Conservation (phyloP, 2,113 vertebrate genomes). For the Argyrosomus japonicus region DNA sequence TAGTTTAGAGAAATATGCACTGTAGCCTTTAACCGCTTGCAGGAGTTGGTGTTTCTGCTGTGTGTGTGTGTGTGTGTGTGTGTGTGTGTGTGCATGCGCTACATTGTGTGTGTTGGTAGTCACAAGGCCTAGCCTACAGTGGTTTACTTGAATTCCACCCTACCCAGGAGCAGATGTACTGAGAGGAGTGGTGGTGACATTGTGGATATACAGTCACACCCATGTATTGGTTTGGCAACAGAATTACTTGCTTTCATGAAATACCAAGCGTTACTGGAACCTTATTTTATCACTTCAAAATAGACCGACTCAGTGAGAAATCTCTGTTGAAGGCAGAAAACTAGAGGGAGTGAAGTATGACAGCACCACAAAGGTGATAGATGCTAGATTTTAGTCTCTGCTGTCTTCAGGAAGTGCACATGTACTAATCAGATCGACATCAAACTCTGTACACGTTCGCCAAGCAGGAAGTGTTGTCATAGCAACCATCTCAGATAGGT, state of each 20-base stretch:
- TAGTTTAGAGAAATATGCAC: slow-evolving; percentile 10
- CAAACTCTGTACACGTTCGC: slow-evolving; percentile 24
- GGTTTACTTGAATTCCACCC: slow-evolving; percentile 61
- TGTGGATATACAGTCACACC: slow-evolving; percentile 63
- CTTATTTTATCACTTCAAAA: slow-evolving; percentile 16
- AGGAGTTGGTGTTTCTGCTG: not conserved
- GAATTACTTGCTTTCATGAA: slow-evolving; percentile 54
- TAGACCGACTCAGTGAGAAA: slow-evolving; percentile 2
- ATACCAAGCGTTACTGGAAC: slow-evolving; percentile 47
- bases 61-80: slow-evolving; percentile 10
- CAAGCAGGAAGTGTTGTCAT: slow-evolving; percentile 67
- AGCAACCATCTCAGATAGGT: slow-evolving; percentile 55
- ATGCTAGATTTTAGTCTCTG: not conserved
- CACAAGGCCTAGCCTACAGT: slow-evolving; percentile 53
- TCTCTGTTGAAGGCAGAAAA: no score
- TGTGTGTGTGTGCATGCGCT: not conserved
- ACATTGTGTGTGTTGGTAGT: slow-evolving; percentile 43
- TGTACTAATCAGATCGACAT: slow-evolving; percentile 49
- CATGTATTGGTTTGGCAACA: slow-evolving; percentile 66
- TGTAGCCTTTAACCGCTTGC: not conserved
- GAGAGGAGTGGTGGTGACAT: slow-evolving; percentile 54
- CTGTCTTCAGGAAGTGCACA: slow-evolving; percentile 40
- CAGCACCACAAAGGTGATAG: not conserved
- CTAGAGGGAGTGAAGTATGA: not conserved
- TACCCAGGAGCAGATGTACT: slow-evolving; percentile 63